A percentile compares a stretch with the other conserved stretches of the same genome.
phyloP scores from a whole-genome alignment of 2,113 vertebrate genomes.

The Nycticebus coucang region DNA sequence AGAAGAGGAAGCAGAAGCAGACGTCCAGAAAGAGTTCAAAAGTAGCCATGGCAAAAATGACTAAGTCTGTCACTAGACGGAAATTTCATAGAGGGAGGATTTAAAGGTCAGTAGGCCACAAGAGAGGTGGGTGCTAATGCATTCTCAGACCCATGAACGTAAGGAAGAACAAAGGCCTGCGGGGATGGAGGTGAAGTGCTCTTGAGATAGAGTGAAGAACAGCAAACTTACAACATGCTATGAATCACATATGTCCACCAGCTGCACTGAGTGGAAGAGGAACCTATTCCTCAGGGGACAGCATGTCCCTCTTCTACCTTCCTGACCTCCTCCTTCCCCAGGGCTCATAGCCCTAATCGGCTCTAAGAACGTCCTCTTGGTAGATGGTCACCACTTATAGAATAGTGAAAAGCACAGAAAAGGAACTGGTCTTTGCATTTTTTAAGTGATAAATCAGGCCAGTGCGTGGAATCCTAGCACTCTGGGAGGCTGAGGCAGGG shows the following conservation, averaged over 20 bases:
- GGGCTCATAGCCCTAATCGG: background rate
- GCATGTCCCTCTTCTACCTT: accelerated
- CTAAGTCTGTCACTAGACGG: background rate
- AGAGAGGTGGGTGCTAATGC: accelerated
- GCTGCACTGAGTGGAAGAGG: background rate
- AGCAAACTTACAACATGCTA: background rate
- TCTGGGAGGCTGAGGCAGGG: no score
- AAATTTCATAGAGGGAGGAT: background rate
- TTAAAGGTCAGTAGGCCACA: background rate
- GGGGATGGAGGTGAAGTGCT: accelerated
- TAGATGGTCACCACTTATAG: background rate
- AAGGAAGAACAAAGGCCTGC: background rate
- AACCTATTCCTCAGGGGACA: background rate
- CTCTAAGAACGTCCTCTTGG: background rate
- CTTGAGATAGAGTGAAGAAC: background rate
- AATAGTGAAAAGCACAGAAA: background rate
- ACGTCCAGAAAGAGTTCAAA: background rate
- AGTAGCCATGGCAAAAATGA: background rate
- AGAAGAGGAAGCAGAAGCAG: background rate
- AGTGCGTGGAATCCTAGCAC: no score
- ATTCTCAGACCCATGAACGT: background rate
- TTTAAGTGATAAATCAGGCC: no score
- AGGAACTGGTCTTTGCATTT: background rate
- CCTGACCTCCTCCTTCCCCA: background rate
- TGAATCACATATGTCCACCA: background rate